A percentile compares a stretch with the other conserved stretches of the same genome.
Conservation (phyloP, 2,797 vertebrate genomes). For the Babyrousa celebensis region DNA sequence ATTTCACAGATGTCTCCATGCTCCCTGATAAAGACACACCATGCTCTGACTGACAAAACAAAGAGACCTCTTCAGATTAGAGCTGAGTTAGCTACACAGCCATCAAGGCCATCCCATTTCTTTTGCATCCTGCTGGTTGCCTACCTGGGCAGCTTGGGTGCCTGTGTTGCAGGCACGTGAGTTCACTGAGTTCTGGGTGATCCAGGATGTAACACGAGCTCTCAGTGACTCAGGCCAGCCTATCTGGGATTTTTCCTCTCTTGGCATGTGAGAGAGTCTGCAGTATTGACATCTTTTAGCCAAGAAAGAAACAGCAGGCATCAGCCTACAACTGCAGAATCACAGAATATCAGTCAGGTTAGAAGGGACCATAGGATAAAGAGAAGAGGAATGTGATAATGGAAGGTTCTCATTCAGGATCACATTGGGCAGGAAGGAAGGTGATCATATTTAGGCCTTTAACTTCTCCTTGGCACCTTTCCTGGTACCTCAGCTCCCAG, state of each 20-base stretch:
- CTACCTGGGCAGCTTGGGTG: background rate
- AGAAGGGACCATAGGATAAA: background rate
- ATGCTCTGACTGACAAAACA: background rate
- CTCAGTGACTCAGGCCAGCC: slow-evolving; percentile 9
- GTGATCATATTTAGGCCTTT: background rate
- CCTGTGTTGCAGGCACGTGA: background rate
- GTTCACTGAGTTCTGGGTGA: background rate
- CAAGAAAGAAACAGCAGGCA: slow-evolving; percentile 48
- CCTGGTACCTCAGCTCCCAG: background rate
- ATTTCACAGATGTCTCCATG: slow-evolving; percentile 25
- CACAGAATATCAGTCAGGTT: background rate
- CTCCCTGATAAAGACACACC: background rate
- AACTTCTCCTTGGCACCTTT: background rate
- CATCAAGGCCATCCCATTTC: background rate
- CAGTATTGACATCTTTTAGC: background rate
- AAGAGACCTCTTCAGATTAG: background rate
- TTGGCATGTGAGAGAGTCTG: slow-evolving; percentile 10
- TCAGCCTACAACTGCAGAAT: background rate
- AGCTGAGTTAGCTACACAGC: background rate
- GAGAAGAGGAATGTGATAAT: background rate
- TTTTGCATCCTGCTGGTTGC: background rate
- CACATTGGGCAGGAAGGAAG: background rate
- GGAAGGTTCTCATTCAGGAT: background rate
- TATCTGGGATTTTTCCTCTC: slow-evolving; percentile 67
- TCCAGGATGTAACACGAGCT: slow-evolving; percentile 3